Percentiles rank a stretch among this genome's conserved stretches.
phyloP scores from a whole-genome alignment of 2,797 vertebrate species.

The Aplochiton taeniatus region DNA sequence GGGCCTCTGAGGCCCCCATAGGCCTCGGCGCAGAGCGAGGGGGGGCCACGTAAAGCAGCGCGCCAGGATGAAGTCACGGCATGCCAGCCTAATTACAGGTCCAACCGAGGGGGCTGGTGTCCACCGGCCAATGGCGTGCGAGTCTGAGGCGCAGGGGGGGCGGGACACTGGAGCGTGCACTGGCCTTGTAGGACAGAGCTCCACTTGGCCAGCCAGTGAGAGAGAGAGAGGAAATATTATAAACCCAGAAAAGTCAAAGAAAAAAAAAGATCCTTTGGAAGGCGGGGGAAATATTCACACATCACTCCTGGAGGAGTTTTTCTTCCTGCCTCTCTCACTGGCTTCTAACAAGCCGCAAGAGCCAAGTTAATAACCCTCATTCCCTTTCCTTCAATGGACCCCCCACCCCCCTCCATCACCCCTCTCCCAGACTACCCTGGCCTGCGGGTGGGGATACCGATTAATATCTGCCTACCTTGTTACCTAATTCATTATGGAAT shows the following conservation, averaged over 20 bases:
- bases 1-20: conserved; percentile 41
- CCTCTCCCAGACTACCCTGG: conserved; percentile 61
- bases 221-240: neutral
- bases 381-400: conserved; percentile 66
- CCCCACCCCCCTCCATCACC: conserved; percentile 24
- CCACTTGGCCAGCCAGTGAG: conserved; percentile 5
- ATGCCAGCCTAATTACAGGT: conserved; percentile 46
- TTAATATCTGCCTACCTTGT: conserved; percentile 99
- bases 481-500: conserved; percentile 99
- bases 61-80: conserved; percentile 55
- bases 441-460: conserved; percentile 88
- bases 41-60: conserved; percentile 37
- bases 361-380: conserved; percentile 86
- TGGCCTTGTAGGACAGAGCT: neutral
- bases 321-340: conserved; percentile 69
- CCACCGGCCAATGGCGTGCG: conserved; percentile 41
- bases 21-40: conserved; percentile 45
- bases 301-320: conserved; percentile 77
- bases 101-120: conserved; percentile 35
- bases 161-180: conserved; percentile 5
- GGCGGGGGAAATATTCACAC: conserved; percentile 43
- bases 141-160: conserved; percentile 22
- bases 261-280: conserved; percentile 64
- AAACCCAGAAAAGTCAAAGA: conserved; percentile 32
- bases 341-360: conserved; percentile 85